phyloP scores from a whole-genome alignment of 2,888 invertebrate species.

The Lasioglossum figueresi region DNA sequence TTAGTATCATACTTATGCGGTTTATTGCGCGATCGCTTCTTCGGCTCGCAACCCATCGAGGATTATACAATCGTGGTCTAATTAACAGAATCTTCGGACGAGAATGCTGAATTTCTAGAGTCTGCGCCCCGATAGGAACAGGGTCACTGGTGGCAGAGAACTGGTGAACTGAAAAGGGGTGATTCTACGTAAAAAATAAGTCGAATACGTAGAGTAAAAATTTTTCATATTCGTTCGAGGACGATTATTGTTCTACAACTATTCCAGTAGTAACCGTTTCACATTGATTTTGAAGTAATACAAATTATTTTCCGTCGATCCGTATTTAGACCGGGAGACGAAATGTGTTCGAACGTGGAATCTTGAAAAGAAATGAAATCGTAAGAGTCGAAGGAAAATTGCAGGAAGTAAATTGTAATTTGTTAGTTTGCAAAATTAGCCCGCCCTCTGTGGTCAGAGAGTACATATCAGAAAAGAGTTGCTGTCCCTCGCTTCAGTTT shows the following conservation, averaged over 20 bases:
- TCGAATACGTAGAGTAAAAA: not conserved
- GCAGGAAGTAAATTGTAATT: not conserved
- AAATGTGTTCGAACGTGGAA: not conserved
- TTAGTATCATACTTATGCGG: not conserved
- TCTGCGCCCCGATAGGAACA: not conserved
- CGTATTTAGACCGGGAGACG: not conserved
- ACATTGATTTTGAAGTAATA: not conserved
- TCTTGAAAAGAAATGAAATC: not conserved
- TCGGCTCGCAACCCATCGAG: not conserved
- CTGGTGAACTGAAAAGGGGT: not conserved
- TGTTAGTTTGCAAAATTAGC: not conserved
- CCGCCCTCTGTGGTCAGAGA: not conserved
- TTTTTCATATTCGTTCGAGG: too few species aligned
- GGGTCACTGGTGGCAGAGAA: too few species aligned
- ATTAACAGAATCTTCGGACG: not conserved
- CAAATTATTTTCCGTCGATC: not conserved
- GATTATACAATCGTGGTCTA: too few species aligned
- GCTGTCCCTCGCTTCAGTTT: not conserved
- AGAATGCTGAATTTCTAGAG: not conserved
- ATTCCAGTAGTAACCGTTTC: not conserved
- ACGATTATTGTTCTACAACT: too few species aligned
- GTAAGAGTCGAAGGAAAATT: not conserved
- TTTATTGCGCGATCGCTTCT: not conserved
- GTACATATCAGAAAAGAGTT: not conserved
- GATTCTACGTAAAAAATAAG: not conserved